Evolutionary conservation across 2,113 vertebrate species (phyloP), one percentile per base, ranked within the genome.

Genomic region (Amblyopsis rosae): DNA sequence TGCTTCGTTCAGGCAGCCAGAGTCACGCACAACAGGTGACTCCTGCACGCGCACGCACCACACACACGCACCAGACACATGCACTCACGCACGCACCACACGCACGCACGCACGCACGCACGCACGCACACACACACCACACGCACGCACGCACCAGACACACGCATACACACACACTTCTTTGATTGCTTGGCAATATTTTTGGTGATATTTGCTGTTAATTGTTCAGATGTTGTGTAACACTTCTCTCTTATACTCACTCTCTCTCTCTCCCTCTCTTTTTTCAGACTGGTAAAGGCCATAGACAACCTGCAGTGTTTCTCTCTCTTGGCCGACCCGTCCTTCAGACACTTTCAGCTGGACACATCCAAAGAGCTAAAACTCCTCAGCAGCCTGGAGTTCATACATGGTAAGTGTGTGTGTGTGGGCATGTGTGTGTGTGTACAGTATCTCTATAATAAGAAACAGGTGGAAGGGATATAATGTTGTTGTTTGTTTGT

Each of bases 1-100:
- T 99, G 96, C 86, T 99, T 99, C 4, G 94, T 98, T 12, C 97
- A 98, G 87, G 96, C 97, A 0, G 95, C 96, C 59, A 95, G 96
- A 76, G 88, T 96, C 78, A 93, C 98, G 10, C 96, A 98, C 83
- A 92, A 80, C 93, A 96, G 97, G 97, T 97, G 45, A 7, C 59
- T 51, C 35, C 9, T n/a, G 6, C 4, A 15, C 45, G 35, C 3
- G 35, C 35, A 7, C 35, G 35, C 41, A 62, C 15, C 9, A 15
- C 15, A 15, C 7, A 16, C 17, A 54, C 59, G 6, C 59, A 62
- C n/a, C 35, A 62, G n/a, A n/a, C n/a, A n/a, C n/a, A n/a, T n/a
- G n/a, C 59, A 48, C 19, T 16, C 19, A 26, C 26, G 26, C 26
- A 26, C 26, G 26, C 26, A 26, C 26, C 26, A 26, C 26, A 26